phyloP scores from a whole-genome alignment of 2,797 vertebrate species.

The Anomalospiza imberbis region DNA sequence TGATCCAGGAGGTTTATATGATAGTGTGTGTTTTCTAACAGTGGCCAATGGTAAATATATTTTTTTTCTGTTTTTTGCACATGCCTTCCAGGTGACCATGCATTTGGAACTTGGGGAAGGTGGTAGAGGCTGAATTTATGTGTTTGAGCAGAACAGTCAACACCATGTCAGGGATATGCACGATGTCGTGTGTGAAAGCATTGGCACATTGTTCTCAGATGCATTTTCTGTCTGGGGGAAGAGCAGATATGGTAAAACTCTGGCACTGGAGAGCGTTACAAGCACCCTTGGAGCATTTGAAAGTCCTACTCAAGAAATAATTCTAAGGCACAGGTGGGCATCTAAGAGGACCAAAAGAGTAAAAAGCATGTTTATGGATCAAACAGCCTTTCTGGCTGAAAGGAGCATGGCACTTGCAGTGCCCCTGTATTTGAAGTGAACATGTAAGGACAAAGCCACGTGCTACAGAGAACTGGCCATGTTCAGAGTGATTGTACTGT shows the following conservation, averaged over 20 bases:
- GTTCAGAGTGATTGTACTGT: background rate
- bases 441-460: background rate
- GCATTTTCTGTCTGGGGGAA: background rate
- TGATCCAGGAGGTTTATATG: background rate
- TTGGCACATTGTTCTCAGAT: background rate
- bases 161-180: background rate
- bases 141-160: background rate
- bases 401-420: background rate
- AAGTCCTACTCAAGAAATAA: constrained; percentile 20
- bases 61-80: background rate
- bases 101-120: background rate
- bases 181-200: background rate
- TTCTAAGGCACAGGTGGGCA: constrained; percentile 13
- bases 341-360: constrained; percentile 22
- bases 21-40: background rate
- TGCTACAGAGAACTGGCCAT: background rate
- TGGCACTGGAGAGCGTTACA: background rate
- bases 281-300: background rate
- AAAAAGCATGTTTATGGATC: background rate
- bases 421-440: background rate
- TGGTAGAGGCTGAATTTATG: background rate
- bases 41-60: background rate
- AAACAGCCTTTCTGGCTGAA: constrained; percentile 44
- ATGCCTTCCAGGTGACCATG: background rate
- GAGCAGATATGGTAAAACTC: background rate